Evolutionary conservation across 2,888 invertebrate species (phyloP).

Genomic region (Perithous albicinctus): DNA sequence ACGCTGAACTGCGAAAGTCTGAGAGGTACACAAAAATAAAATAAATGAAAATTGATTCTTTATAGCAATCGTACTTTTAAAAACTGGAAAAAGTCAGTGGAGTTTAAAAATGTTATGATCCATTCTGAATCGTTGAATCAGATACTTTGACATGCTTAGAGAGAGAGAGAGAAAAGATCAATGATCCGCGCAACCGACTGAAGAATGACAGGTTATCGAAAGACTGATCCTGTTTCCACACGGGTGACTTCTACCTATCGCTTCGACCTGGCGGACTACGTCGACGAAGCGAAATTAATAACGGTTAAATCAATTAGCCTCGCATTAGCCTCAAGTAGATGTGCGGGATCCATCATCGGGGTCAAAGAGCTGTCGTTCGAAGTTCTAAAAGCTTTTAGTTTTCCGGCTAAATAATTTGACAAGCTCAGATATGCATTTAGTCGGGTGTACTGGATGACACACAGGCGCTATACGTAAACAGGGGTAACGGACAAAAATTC

Average conservation of each 20-base stretch:
- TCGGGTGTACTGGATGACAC: background rate
- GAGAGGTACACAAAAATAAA: too few species aligned
- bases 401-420: constrained; percentile 74
- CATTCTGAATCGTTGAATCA: background rate
- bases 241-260: background rate
- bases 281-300: constrained; percentile 63
- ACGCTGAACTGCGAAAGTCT: too few species aligned
- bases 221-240: constrained; percentile 7
- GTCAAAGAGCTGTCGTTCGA: constrained; percentile 72
- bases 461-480: too few species aligned
- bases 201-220: constrained; percentile 4
- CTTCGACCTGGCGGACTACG: constrained; percentile 26
- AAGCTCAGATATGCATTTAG: background rate
- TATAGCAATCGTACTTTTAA: too few species aligned
- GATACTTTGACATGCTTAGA: background rate
- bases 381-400: constrained; percentile 80
- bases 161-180: constrained; percentile 9
- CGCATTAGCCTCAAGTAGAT: constrained; percentile 78
- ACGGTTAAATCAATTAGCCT: constrained; percentile 79
- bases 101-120: too few species aligned
- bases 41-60: too few species aligned
- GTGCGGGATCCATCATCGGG: constrained; percentile 53
- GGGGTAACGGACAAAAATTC: too few species aligned
- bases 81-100: too few species aligned
- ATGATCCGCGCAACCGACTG: constrained; percentile 1